Base-by-base conservation (phyloP, 2,797 vertebrate genomes). In the Cichlasoma orientale region DNA sequence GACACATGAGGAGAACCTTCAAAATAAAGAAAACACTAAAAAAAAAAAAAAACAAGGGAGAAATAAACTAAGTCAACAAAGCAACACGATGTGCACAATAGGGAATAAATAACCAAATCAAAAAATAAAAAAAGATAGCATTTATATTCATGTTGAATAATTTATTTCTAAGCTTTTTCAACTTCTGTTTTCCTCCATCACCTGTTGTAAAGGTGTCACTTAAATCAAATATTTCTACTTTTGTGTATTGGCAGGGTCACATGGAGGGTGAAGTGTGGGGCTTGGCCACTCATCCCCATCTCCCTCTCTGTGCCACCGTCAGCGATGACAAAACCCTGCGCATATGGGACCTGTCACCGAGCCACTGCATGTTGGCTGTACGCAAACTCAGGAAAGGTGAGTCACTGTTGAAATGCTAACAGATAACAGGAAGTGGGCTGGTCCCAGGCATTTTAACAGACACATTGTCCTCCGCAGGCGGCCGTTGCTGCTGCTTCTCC, bases 221-320 rank as follows among this genome's bases (percentile, higher is more conserved):
- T 59, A 6, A 61, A 78, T 84, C 1, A 56, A 61, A 68, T 79
- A 72, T 74, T 38, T 31, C 56, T 75, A 12, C 38, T 27, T 2
- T 74, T 72, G 23, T 76, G 69, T 83, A 73, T 86, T 50, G 82
- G 38, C 93, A 99, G 98, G 98, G 98, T 93, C 98, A 99, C 91
- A 99, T 99, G 98, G 98, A 99, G 92, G 98, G 98, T 82, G 98
- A 99, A 89, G 98, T 99, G 80, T 99, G 98, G 97, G 98, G 98
- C 90, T 93, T 99, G 93, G 97, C 98, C 86, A 97, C 97, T 87
- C 98, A 99, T 89, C 98, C 98, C 81, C 98, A 99, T 88, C 96
- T 99, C 84, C 98, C 98, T 72, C 97, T 99, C 89, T 99, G 98
- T 95, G 98, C 98, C 93, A 99, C 98, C 77, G 97, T 99, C 90